These are phyloP conservation scores for Arvicanthis niloticus DNA, from an alignment of 2,113 vertebrate species.

Conservation along the genomic window DNA sequence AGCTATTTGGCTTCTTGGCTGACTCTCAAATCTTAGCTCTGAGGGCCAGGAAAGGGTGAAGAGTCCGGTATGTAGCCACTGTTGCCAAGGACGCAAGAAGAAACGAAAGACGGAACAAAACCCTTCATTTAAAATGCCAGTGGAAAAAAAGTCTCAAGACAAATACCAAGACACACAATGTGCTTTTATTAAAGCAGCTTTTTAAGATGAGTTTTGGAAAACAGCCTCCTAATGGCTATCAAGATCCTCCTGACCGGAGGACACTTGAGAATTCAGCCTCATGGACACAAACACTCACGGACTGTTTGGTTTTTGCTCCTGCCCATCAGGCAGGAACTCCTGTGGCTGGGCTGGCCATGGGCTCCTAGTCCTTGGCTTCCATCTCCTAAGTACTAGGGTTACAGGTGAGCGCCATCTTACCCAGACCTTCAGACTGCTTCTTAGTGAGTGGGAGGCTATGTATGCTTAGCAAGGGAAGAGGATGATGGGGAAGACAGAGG, in stretches of 20 bases:
- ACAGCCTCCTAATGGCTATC: constrained; percentile 5
- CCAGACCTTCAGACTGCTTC: neutral
- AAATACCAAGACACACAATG: neutral
- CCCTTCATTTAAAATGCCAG: constrained; percentile 16
- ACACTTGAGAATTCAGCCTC: neutral
- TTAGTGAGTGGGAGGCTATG: neutral
- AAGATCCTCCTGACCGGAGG: constrained; percentile 13
- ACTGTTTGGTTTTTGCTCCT: neutral
- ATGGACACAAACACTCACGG: neutral
- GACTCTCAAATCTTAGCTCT: neutral
- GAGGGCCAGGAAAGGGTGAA: neutral
- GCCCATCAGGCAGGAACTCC: neutral
- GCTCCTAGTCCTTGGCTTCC: neutral
- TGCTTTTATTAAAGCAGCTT: neutral
- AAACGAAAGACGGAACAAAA: constrained; percentile 42
- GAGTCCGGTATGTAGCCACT: neutral
- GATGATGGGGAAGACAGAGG: no score
- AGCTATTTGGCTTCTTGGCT: constrained; percentile 46
- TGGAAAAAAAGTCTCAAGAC: constrained; percentile 64
- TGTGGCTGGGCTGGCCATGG: neutral
- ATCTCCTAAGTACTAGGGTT: neutral
- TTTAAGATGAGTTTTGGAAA: constrained; percentile 5
- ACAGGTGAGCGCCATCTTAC: neutral
- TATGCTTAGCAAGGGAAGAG: neutral
- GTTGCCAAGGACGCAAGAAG: neutral